Evolutionary conservation across 2,797 vertebrate species (phyloP).

Genomic region (Spea hammondii): DNA sequence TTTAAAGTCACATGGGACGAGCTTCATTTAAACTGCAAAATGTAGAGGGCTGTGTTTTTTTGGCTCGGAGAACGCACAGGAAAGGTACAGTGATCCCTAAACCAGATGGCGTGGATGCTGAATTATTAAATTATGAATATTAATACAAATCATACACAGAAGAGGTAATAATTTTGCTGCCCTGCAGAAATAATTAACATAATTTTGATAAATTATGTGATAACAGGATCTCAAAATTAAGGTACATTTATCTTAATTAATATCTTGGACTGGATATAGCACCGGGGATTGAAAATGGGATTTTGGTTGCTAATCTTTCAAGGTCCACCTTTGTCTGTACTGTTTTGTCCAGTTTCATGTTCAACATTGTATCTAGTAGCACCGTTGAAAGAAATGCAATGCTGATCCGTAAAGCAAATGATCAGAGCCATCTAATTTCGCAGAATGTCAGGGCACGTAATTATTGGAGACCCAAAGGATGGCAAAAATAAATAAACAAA

Average conservation of each 20-base stretch:
- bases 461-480: conserved; percentile 18
- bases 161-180: conserved; percentile 99
- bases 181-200: conserved; percentile 99
- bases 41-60: conserved; percentile 46
- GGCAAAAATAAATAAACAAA: not conserved
- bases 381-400: not conserved
- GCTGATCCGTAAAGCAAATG: conserved; percentile 34
- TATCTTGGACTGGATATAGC: conserved; percentile 95
- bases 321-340: not conserved
- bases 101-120: conserved; percentile 87
- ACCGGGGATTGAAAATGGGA: conserved; percentile 65
- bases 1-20: conserved; percentile 26
- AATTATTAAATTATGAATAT: conserved; percentile 98
- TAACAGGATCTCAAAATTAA: conserved; percentile 98
- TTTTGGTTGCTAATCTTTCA: conserved; percentile 15
- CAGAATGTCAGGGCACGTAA: conserved; percentile 32
- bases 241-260: conserved; percentile 99
- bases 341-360: conserved; percentile 1
- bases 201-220: conserved; percentile 99
- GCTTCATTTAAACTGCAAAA: conserved; percentile 20
- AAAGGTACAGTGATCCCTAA: conserved; percentile 65
- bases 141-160: conserved; percentile 98
- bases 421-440: conserved; percentile 28
- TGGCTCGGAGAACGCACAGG: conserved; percentile 67
- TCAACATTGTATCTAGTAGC: not conserved